A percentile compares a stretch with the other conserved stretches of the same genome.
These are phyloP conservation scores for Leptinotarsa juncta DNA, from an alignment of 2,888 invertebrate species.

Conservation along the genomic window DNA sequence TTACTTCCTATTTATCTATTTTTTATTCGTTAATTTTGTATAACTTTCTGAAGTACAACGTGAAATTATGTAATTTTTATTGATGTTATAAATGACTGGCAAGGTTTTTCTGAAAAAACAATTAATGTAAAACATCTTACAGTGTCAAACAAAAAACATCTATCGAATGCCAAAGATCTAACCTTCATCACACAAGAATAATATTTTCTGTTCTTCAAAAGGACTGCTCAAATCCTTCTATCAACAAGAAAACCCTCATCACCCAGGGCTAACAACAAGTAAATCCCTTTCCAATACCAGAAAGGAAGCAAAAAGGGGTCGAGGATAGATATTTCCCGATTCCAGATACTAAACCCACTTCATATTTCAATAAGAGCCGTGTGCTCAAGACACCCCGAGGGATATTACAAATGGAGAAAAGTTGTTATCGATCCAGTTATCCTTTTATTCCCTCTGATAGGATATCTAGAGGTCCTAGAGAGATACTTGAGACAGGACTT, in stretches of 20 bases:
- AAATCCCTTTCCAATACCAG: not conserved
- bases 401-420: not conserved
- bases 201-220: not conserved
- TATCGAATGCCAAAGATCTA: not conserved
- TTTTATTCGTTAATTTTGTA: too few species aligned
- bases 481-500: not conserved
- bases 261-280: not conserved
- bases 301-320: not conserved
- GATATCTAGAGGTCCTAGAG: not conserved
- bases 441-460: not conserved
- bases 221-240: not conserved
- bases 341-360: not conserved
- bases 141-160: not conserved
- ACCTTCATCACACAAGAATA: not conserved
- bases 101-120: too few species aligned
- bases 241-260: not conserved
- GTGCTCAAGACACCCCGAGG: not conserved
- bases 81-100: too few species aligned
- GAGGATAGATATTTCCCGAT: not conserved
- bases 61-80: too few species aligned
- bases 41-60: too few species aligned
- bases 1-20: too few species aligned
- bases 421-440: not conserved
- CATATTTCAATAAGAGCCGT: constrained; percentile 2
- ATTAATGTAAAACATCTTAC: too few species aligned